Conservation (phyloP, 2,888 invertebrate genomes). For the Osedax fenrisi region DNA sequence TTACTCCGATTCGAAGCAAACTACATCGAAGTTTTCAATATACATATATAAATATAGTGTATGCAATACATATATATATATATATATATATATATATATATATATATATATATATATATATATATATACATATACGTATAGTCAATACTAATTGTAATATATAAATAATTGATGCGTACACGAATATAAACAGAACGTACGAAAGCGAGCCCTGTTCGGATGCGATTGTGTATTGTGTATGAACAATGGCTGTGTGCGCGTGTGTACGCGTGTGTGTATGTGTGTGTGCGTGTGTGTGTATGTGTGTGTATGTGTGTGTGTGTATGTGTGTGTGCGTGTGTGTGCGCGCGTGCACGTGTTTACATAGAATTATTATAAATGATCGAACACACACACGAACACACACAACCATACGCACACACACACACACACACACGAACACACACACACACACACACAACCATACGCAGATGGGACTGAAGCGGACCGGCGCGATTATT, state of each 20-base stretch:
- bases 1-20: too few relatives aligned
- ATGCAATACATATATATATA: neutral
- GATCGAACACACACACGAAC: neutral
- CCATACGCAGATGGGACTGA: too few relatives aligned
- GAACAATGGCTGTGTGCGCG: neutral
- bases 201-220: too few relatives aligned
- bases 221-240: too few relatives aligned
- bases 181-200: too few relatives aligned
- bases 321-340: neutral
- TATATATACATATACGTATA: neutral
- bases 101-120: neutral
- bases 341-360: neutral
- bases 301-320: constrained; percentile 2
- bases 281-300: neutral
- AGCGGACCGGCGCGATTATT: too few relatives aligned
- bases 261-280: neutral
- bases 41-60: too few relatives aligned
- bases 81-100: neutral
- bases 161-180: too few relatives aligned
- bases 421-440: neutral
- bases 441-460: neutral
- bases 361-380: neutral
- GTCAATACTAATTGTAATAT: too few relatives aligned
- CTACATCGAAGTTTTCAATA: too few relatives aligned
- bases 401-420: neutral